phyloP scores from a whole-genome alignment of 1,140 invertebrate species.

The Agrilus planipennis region DNA sequence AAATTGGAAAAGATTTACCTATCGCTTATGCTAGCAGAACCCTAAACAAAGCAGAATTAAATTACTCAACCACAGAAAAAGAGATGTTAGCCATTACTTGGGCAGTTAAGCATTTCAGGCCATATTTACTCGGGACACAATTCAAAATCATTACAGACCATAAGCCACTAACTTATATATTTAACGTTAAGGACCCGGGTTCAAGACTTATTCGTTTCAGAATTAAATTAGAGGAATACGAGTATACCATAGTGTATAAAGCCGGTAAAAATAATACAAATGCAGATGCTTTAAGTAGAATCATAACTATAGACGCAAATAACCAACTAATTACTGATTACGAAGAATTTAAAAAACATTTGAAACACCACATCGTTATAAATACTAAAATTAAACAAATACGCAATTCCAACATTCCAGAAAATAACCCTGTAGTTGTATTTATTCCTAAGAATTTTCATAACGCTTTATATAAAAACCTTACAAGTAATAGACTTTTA shows the following conservation, averaged over 20 bases:
- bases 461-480: too few relatives aligned
- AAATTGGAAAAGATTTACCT: not conserved
- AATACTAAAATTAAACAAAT: too few relatives aligned
- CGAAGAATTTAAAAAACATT: too few relatives aligned
- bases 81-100: not conserved
- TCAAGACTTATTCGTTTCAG: not conserved
- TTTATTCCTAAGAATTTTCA: too few relatives aligned
- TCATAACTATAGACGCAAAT: too few relatives aligned
- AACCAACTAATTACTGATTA: too few relatives aligned
- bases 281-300: constrained; percentile 24
- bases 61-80: constrained; percentile 17
- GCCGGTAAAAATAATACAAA: constrained; percentile 29
- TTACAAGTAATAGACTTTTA: too few relatives aligned
- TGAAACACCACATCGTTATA: too few relatives aligned
- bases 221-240: constrained; percentile 17
- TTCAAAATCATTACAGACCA: constrained; percentile 6
- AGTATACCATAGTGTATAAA: constrained; percentile 23
- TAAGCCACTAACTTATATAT: not conserved
- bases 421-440: too few relatives aligned
- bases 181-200: not conserved
- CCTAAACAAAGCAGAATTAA: constrained; percentile 9
- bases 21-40: not conserved
- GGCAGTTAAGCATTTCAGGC: not conserved
- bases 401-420: too few relatives aligned
- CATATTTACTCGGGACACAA: not conserved